Conservation (phyloP, 1,140 invertebrate genomes). For the Gerris buenoi region DNA sequence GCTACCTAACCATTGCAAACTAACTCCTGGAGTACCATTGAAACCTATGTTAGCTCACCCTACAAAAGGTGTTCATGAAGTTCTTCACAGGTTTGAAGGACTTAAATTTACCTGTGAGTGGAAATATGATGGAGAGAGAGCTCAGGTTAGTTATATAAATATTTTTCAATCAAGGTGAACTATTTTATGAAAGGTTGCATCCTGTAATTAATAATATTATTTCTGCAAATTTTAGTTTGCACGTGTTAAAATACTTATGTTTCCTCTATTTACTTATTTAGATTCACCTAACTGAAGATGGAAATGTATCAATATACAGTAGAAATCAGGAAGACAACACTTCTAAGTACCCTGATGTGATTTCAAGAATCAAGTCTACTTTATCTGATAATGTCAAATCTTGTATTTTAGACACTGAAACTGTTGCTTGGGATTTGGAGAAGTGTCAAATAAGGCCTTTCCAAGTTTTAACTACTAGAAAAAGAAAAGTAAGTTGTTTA, state of each 20-base stretch:
- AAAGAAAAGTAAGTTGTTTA: slow-evolving; percentile 66
- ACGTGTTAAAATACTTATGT: too few relatives aligned
- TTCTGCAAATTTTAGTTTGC: too few relatives aligned
- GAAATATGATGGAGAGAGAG: slow-evolving; percentile 98
- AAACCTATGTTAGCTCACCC: slow-evolving; percentile 99
- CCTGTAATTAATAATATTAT: too few relatives aligned
- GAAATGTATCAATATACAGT: slow-evolving; percentile 71
- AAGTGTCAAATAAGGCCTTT: slow-evolving; percentile 90
- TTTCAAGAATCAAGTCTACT: slow-evolving; percentile 50
- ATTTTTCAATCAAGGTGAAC: too few relatives aligned
- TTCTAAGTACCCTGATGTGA: slow-evolving; percentile 92
- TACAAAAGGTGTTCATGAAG: slow-evolving; percentile 81
- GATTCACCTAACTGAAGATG: slow-evolving; percentile 58
- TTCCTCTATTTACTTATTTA: slow-evolving; percentile 30
- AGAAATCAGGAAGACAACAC: slow-evolving; percentile 98
- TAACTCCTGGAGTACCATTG: slow-evolving; percentile 84
- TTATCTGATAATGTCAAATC: slow-evolving; percentile 47
- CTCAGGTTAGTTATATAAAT: too few relatives aligned
- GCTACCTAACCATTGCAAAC: slow-evolving; percentile 66
- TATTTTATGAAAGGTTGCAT: too few relatives aligned
- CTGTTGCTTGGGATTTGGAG: slow-evolving; percentile 87
- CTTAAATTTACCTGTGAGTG: slow-evolving; percentile 95
- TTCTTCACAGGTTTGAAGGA: slow-evolving; percentile 79
- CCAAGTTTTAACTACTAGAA: slow-evolving; percentile 89
- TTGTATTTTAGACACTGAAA: slow-evolving; percentile 91